phyloP scores from a whole-genome alignment of 2,113 vertebrate genomes.

The Eretmochelys imbricata region DNA sequence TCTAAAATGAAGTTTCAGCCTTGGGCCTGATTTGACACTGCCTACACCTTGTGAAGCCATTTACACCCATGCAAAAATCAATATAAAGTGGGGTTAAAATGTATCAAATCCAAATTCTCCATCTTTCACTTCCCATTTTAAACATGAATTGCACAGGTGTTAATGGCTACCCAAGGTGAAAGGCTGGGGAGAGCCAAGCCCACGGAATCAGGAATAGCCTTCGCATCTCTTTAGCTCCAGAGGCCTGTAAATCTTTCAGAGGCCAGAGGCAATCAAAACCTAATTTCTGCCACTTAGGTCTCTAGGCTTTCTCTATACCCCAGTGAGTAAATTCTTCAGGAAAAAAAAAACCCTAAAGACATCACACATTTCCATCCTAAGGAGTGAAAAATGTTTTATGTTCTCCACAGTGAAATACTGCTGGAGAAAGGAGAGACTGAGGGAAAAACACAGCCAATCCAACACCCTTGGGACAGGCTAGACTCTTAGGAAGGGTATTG shows the following conservation, averaged over 20 bases:
- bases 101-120: fast-evolving
- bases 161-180: fast-evolving
- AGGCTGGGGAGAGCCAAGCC: fast-evolving
- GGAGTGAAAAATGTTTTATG: fast-evolving
- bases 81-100: fast-evolving
- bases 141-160: fast-evolving
- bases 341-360: neutral
- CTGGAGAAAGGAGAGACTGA: neutral
- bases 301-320: neutral
- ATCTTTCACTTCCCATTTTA: fast-evolving
- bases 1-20: neutral
- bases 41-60: fast-evolving
- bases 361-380: neutral
- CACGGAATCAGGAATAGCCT: fast-evolving
- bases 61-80: fast-evolving
- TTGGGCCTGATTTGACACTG: fast-evolving
- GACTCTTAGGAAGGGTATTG: fast-evolving
- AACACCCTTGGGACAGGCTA: neutral
- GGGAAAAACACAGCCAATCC: fast-evolving
- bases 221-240: neutral
- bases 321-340: neutral
- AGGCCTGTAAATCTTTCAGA: neutral
- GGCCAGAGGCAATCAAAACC: neutral
- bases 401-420: fast-evolving
- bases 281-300: neutral